These are phyloP conservation scores for Lepisosteus oculatus DNA, from an alignment of 2,113 vertebrate species.

Conservation along the genomic window DNA sequence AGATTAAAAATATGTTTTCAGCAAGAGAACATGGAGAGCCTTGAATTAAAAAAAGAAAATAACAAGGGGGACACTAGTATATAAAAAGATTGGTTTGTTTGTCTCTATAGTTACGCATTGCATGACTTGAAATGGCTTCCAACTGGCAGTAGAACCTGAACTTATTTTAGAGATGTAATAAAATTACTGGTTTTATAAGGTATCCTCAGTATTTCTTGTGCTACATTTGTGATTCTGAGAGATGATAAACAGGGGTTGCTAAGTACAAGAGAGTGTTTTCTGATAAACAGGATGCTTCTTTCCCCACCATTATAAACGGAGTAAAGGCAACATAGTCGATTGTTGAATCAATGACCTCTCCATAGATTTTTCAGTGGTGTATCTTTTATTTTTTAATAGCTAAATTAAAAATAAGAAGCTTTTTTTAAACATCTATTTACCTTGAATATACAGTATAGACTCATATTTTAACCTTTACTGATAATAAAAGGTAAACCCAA, in stretches of 20 bases:
- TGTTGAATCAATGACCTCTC: not conserved
- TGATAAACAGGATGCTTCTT: slow-evolving; percentile 38
- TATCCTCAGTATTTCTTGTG: slow-evolving; percentile 54
- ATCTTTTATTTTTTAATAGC: too few species aligned
- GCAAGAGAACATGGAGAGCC: not conserved
- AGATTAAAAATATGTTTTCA: not conserved
- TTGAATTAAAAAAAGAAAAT: slow-evolving; percentile 12
- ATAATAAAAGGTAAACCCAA: too few species aligned
- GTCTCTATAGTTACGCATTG: slow-evolving; percentile 55
- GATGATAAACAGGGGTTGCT: slow-evolving; percentile 41
- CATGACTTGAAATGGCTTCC: slow-evolving; percentile 46
- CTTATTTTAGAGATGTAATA: slow-evolving; percentile 66
- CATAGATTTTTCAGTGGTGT: slow-evolving; percentile 12
- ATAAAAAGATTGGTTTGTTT: slow-evolving; percentile 54
- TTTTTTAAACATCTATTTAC: too few species aligned
- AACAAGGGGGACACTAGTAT: slow-evolving; percentile 17
- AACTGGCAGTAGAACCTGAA: slow-evolving; percentile 33
- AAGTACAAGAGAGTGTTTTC: slow-evolving; percentile 38
- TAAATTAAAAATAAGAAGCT: too few species aligned
- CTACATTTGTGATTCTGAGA: slow-evolving; percentile 43
- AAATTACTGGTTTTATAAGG: slow-evolving; percentile 55
- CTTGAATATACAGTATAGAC: too few species aligned
- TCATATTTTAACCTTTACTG: too few species aligned
- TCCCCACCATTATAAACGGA: slow-evolving; percentile 11
- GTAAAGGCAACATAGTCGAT: slow-evolving; percentile 20